Conservation (phyloP, 2,888 invertebrate species). For the Pseudanteris insignis region DNA sequence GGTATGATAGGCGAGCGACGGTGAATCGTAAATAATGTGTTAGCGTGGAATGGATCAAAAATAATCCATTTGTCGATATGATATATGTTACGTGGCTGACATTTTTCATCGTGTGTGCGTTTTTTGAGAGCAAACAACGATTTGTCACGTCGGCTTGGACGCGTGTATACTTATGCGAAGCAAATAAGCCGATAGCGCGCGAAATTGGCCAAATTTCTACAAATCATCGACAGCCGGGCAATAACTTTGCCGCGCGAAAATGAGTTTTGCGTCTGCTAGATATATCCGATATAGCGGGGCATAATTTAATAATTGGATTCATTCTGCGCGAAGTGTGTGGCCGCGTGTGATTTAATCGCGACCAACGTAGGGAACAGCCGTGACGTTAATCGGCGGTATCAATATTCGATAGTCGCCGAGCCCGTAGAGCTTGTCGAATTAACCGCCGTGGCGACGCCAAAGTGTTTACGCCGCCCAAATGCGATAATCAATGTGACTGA, state of each 20-base stretch:
- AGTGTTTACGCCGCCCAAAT: conserved; percentile 43
- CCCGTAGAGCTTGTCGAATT: conserved; percentile 42
- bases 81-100: too few relatives aligned
- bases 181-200: too few relatives aligned
- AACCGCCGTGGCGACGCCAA: conserved; percentile 46
- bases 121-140: too few relatives aligned
- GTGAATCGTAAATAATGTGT: too few relatives aligned
- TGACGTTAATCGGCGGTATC: conserved; percentile 56
- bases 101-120: too few relatives aligned
- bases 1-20: too few relatives aligned
- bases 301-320: conserved; percentile 45
- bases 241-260: conserved; percentile 15
- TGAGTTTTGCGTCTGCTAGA: conserved; percentile 22
- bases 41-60: too few relatives aligned
- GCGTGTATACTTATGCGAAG: too few relatives aligned
- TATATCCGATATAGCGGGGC: conserved; percentile 26
- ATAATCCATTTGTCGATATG: too few relatives aligned
- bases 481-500: conserved; percentile 49
- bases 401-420: conserved; percentile 47
- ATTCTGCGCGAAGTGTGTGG: conserved; percentile 39
- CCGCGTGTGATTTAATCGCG: conserved; percentile 48
- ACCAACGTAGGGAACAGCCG: conserved; percentile 44
- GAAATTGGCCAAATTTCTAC: too few relatives aligned
- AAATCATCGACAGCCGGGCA: too few relatives aligned
- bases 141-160: too few relatives aligned